phyloP scores from a whole-genome alignment of 2,797 vertebrate genomes.

The Epinephelus coioides region DNA sequence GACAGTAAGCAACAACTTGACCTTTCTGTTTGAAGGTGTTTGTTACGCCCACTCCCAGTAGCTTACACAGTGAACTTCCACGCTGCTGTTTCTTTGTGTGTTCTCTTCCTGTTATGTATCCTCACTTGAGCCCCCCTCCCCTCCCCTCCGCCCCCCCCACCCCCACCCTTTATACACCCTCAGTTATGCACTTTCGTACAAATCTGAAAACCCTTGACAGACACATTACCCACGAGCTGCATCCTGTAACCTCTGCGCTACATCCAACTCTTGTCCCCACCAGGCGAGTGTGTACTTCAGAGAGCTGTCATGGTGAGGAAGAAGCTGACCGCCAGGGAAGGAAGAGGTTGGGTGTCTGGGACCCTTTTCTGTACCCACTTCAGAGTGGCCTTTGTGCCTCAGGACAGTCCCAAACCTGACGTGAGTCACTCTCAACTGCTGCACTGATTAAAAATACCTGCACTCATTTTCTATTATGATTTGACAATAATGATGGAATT shows the following conservation, averaged over 20 bases:
- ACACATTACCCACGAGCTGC: background rate
- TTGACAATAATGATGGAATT: background rate
- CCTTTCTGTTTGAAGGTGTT: slow-evolving; percentile 28
- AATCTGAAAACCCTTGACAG: background rate
- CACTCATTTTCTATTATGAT: background rate
- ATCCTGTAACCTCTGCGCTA: background rate
- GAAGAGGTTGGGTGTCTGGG: slow-evolving; percentile 88
- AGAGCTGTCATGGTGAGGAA: slow-evolving; percentile 90
- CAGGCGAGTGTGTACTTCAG: slow-evolving; percentile 92
- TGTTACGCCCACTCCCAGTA: slow-evolving; percentile 37
- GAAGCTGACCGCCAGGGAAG: slow-evolving; percentile 85
- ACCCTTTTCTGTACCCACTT: slow-evolving; percentile 93
- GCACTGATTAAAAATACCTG: background rate
- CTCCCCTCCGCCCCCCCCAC: background rate
- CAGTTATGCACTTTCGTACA: background rate
- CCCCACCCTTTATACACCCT: background rate
- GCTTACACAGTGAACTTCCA: slow-evolving; percentile 28
- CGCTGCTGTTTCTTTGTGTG: slow-evolving; percentile 35
- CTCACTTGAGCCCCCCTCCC: background rate
- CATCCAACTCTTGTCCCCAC: slow-evolving; percentile 1
- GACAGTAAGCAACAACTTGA: slow-evolving; percentile 32
- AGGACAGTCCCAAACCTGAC: slow-evolving; percentile 82
- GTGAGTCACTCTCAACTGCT: slow-evolving; percentile 75
- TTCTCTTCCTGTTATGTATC: slow-evolving; percentile 63
- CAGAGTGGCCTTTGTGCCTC: slow-evolving; percentile 91